These are phyloP conservation scores for Anisognathus igniventris DNA, from an alignment of 2,797 vertebrate genomes.

Conservation along the genomic window DNA sequence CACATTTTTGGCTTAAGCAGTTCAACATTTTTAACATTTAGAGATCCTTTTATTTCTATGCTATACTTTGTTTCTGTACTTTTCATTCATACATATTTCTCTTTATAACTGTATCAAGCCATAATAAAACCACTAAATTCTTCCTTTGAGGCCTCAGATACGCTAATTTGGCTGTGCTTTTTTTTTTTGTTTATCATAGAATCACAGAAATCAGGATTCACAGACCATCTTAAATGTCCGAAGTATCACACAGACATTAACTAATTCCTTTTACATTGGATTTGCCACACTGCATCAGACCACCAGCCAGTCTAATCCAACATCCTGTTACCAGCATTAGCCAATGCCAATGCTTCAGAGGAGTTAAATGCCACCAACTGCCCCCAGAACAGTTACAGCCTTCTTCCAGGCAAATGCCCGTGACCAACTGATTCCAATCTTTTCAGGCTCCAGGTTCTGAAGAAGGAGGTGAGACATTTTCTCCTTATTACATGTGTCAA, in stretches of 20 bases:
- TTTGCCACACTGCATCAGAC: background rate
- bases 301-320: background rate
- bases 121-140: background rate
- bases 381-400: background rate
- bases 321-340: background rate
- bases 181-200: fast-evolving
- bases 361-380: background rate
- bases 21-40: background rate
- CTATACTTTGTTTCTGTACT: background rate
- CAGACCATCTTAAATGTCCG: background rate
- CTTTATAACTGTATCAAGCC: background rate
- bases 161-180: background rate
- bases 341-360: background rate
- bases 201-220: background rate
- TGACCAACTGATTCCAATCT: background rate
- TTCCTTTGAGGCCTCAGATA: background rate
- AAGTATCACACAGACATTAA: background rate
- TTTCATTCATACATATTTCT: background rate
- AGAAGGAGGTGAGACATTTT: background rate
- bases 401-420: background rate
- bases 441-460: background rate
- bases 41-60: background rate
- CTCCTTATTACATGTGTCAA: background rate
- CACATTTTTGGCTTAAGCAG: background rate
- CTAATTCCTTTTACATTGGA: background rate